These are phyloP conservation scores for Sebastes taczanowskii DNA, from an alignment of 2,797 vertebrate genomes.

Conservation along the genomic window DNA sequence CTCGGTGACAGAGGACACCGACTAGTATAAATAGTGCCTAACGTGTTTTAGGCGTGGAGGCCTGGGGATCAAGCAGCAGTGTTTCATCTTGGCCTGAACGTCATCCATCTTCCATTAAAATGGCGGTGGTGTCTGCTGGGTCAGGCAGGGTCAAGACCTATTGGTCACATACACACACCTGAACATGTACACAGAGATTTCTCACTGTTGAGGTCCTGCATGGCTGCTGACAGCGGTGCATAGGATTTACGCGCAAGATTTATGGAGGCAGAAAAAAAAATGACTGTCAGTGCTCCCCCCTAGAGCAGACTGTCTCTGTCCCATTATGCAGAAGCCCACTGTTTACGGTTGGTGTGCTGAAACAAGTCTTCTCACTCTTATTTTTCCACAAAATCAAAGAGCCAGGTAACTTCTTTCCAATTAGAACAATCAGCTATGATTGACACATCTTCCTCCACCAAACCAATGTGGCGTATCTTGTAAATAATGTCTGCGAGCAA, in stretches of 20 bases:
- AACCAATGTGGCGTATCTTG: neutral
- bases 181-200: neutral
- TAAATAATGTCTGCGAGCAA: slow-evolving; percentile 13
- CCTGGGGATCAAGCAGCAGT: neutral
- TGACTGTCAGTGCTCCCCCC: neutral
- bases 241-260: neutral
- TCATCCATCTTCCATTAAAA: slow-evolving; percentile 11
- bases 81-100: slow-evolving; percentile 1
- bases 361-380: neutral
- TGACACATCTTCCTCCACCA: neutral
- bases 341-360: neutral
- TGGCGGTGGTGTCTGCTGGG: neutral
- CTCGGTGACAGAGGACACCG: neutral
- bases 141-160: slow-evolving; percentile 10
- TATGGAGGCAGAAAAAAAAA: neutral
- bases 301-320: neutral
- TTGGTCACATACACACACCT: neutral
- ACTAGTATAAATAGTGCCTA: neutral
- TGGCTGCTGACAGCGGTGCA: neutral
- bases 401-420: neutral
- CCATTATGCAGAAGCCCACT: neutral
- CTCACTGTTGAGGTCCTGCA: neutral
- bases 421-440: neutral
- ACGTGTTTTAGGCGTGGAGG: neutral
- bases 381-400: neutral